Evolutionary conservation across 30 jellyfish, hydroid and myxozoan species (phyloP).

Genomic region (Clytia hemisphaerica): DNA sequence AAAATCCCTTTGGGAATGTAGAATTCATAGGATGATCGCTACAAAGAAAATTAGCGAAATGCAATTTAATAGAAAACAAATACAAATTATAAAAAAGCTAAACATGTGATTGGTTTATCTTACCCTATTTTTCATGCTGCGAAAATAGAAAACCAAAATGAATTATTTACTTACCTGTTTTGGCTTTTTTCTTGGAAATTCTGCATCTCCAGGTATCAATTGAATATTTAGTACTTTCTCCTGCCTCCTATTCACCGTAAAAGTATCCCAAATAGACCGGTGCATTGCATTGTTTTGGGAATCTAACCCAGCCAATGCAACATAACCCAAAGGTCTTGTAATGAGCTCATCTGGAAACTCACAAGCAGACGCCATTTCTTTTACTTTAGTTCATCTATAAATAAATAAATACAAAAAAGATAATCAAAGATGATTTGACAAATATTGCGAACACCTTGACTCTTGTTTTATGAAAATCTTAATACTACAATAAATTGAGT

Average conservation of each 20-base stretch:
- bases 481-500: too few species aligned
- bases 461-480: too few species aligned
- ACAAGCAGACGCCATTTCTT: conserved; percentile 57
- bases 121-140: too few species aligned
- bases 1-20: conserved; percentile 88
- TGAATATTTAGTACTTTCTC: conserved; percentile 74
- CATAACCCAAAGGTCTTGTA: conserved; percentile 74
- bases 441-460: too few species aligned
- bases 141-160: too few species aligned
- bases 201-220: conserved; percentile 76
- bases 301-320: conserved; percentile 86
- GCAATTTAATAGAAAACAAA: background rate
- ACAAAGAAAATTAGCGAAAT: background rate
- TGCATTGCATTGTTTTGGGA: conserved; percentile 75
- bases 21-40: conserved; percentile 88
- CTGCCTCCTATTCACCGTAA: conserved; percentile 69
- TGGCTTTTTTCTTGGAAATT: conserved; percentile 73
- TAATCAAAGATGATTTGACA: too few species aligned
- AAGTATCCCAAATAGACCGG: conserved; percentile 91
- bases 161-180: conserved; percentile 49
- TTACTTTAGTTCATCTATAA: too few species aligned
- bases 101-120: too few species aligned
- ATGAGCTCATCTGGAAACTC: conserved; percentile 64
- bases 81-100: background rate
- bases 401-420: too few species aligned